Evolutionary conservation across 1,140 invertebrate species (phyloP), one percentile per base, ranked within the genome.

Genomic region (Drosophila triauraria): DNA sequence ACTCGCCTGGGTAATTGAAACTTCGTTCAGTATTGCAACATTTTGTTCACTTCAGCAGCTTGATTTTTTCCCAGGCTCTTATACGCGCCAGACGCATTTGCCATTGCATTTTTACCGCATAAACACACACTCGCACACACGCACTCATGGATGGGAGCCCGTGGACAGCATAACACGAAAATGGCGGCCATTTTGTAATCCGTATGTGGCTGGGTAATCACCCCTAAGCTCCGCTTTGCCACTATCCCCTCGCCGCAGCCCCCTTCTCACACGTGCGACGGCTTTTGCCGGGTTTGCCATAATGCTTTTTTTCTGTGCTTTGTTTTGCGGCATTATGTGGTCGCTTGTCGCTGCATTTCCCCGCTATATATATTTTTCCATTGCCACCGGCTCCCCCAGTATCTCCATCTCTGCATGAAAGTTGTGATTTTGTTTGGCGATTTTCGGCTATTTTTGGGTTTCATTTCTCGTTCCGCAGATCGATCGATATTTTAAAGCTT

Each of bases 401-500:
- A 40, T 48, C 54, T 38, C 23, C 54, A 51, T 32, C 40, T 63
- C 57, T 32, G 20, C 44, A 57, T 75, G 63, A 67, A 62, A 61
- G 81, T 58, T 84, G 70, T 90, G 81, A 88, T 91, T 88, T 79
- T 81, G 75, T 75, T 86, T 78, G 57, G 40, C 64, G 57, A 78
- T 78, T 78, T 77, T 69, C 15, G 35, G 58, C 50, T 30, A 53
- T 78, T 53, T 84, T 60, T 64, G 57, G 51, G 60, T 65, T 63
- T 47, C 38, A 53, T 44, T 58, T 57, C 30, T 44, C 2, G 48
- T 56, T 51, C 65, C 65, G 44, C 69, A 71, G 44, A 63, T 63
- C 72, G 85, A 88, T 88, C 84, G 85, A 88, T 88, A 90, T 90
- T 90, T 88, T 88, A 88, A 88, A 88, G 85, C 84, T 88, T 84